A percentile compares a stretch with the other conserved stretches of the same genome.
Conservation (phyloP, 2,113 vertebrate species). For the Azemiops feae region DNA sequence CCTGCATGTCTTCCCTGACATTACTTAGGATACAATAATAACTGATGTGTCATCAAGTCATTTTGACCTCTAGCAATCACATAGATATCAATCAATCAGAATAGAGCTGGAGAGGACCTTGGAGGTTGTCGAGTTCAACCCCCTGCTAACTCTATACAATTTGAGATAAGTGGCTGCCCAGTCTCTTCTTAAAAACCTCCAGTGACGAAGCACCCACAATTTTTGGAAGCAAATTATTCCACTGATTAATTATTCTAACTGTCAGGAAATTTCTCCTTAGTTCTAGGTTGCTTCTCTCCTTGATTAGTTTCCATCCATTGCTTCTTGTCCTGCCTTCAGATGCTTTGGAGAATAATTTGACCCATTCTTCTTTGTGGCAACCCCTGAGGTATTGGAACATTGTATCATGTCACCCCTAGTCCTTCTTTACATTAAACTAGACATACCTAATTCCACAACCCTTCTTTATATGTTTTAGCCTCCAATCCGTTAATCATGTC, state of each 20-base stretch:
- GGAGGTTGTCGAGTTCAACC: too few relatives aligned
- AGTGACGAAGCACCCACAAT: background rate
- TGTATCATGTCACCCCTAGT: background rate
- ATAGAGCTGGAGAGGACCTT: too few relatives aligned
- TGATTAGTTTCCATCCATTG: background rate
- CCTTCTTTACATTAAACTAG: background rate
- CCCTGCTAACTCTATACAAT: too few relatives aligned
- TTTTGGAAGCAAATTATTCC: background rate
- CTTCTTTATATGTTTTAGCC: background rate
- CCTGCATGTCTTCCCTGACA: background rate
- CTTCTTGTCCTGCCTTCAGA: background rate
- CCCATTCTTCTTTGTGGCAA: background rate
- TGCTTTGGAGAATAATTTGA: background rate
- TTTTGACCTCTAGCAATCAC: background rate
- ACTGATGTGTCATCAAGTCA: background rate
- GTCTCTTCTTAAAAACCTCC: background rate
- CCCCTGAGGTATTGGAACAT: background rate
- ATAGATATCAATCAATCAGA: background rate
- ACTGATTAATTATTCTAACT: background rate
- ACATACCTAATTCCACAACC: background rate
- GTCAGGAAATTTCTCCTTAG: background rate
- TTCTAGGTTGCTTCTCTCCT: background rate
- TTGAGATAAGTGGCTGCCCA: background rate
- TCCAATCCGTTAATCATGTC: background rate
- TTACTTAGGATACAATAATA: background rate